Evolutionary conservation across 2,888 invertebrate genomes (phyloP), one percentile per base, ranked within the genome.

Genomic region (Protonemura montana): DNA sequence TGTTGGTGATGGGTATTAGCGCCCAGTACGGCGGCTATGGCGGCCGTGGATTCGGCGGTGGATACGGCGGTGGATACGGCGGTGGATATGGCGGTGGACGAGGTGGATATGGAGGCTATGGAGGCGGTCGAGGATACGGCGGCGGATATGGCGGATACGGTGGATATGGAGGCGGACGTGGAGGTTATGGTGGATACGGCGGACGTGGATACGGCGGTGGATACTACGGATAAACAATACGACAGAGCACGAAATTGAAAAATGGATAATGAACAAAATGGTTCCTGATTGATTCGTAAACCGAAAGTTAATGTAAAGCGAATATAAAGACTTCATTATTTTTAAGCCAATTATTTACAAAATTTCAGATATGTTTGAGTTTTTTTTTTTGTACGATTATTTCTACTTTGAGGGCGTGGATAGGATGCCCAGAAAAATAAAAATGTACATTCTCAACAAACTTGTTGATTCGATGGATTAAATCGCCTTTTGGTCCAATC

Each of bases 11-110:
- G 27, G 13, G 26, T 7, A 27, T n/a, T 29, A 29, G 26, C 26
- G 84, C 84, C 25, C 84, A 84, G 76, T 84, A 84, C 76, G 84
- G 84, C 25, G 83, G 83, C 25, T 82, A 41, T 13, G 77, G 77
- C 82, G 29, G 29, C 29, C 77, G 26, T 21, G 77, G 77, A 25
- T 80, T 27, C 28, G 80, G 80, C 27, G 78, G 78, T 78, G 78
- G 83, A 6, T 83, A 83, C 83, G 76, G 76, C 76, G 28, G 28
- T 7, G 76, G 76, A 5, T 27, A 59, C 27, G 84, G 84, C 84
- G 21, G 76, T 13, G 28, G 84, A 30, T 82, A 41, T 42, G 82
- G 82, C 41, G 41, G 84, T n/a, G 84, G 84, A 21, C 3, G 7
- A n/a, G 30, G 35, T 26, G 82, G 82, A 21, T 1, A 35, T 6